Base-by-base conservation (phyloP, 2,113 vertebrate species). In the Ceratotherium simum region DNA sequence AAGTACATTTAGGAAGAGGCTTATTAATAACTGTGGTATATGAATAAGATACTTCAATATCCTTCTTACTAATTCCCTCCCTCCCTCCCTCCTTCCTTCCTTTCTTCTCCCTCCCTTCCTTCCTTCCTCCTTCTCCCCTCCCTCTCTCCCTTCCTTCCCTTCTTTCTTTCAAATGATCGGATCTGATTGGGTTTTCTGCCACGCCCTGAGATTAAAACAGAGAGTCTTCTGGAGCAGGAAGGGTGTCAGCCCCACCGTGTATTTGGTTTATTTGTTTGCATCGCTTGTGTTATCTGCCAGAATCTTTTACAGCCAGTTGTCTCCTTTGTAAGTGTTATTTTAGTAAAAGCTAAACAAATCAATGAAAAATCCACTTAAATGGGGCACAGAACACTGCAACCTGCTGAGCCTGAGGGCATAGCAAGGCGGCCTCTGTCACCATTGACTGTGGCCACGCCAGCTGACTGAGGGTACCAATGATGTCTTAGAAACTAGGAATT, bases 381-480 rank as follows among this genome's bases (percentile, higher is more conserved):
- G 6, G 42, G n/a, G 48, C n/a, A 10, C 39, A 33, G 65, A 27
- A 85, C 46, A 33, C n/a, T 95, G 16, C 1, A 1, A 10, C 25
- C 36, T 58, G 56, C 10, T 36, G n/a, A 36, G 27, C 21, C 5
- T 21, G 29, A 36, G 39, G 27, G 64, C 10, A 33, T 16, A 78
- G 42, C 2, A 23, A 29, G 10, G 17, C 0, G 3, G 18, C 88
- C 25, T 6, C 13, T 46, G 78, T 70, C 64, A 42, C 27, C 6
- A 5, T 8, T 3, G 14, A 11, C 48, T 0, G 0, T 20, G 39
- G 31, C 33, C 67, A 23, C 11, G 0, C 10, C 8, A 48, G 48
- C 60, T 3, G 20, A 3, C 2, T 1, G 2, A 60, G 48, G 21
- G 42, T 10, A 1, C 0, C 1, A 0, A 8, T 7, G 29, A 5